A percentile compares a stretch with the other conserved stretches of the same genome.
Conservation (phyloP, 2,888 invertebrate species). For the Dynastes hyllus region DNA sequence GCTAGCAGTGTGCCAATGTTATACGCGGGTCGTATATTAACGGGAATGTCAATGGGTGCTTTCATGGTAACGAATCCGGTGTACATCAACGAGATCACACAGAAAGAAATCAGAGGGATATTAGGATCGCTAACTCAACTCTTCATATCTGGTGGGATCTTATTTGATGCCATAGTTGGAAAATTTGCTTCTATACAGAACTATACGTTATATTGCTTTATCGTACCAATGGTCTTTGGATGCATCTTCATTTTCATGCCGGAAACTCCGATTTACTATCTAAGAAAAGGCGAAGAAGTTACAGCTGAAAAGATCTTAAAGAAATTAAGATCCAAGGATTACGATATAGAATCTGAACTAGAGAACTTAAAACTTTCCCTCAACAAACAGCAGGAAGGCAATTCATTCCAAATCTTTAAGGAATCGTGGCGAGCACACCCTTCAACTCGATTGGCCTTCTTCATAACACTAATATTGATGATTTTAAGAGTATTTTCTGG, state of each 20-base stretch:
- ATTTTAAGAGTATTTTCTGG: constrained; percentile 79
- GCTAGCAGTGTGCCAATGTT: constrained; percentile 76
- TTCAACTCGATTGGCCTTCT: constrained; percentile 74
- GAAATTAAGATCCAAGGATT: constrained; percentile 80
- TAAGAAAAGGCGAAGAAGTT: constrained; percentile 76
- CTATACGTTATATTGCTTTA: constrained; percentile 77
- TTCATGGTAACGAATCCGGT: constrained; percentile 87
- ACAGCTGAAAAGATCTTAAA: constrained; percentile 80
- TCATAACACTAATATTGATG: constrained; percentile 77
- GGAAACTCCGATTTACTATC: constrained; percentile 84
- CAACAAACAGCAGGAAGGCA: constrained; percentile 17
- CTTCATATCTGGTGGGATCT: constrained; percentile 85
- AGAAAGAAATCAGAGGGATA: constrained; percentile 85
- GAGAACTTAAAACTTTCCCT: constrained; percentile 74
- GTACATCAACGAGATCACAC: constrained; percentile 87
- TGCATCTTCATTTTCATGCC: constrained; percentile 85
- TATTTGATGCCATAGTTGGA: constrained; percentile 82
- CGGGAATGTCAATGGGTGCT: constrained; percentile 83
- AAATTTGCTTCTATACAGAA: constrained; percentile 74
- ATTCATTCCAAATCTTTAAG: constrained; percentile 73
- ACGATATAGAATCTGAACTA: constrained; percentile 79
- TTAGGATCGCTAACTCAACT: constrained; percentile 89
- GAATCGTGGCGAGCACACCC: constrained; percentile 74
- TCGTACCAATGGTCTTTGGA: constrained; percentile 79
- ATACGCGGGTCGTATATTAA: constrained; percentile 78